Evolutionary conservation across 2,888 invertebrate species (phyloP), one percentile per base, ranked within the genome.

Genomic region (Drosophila nr. perissopoda): DNA sequence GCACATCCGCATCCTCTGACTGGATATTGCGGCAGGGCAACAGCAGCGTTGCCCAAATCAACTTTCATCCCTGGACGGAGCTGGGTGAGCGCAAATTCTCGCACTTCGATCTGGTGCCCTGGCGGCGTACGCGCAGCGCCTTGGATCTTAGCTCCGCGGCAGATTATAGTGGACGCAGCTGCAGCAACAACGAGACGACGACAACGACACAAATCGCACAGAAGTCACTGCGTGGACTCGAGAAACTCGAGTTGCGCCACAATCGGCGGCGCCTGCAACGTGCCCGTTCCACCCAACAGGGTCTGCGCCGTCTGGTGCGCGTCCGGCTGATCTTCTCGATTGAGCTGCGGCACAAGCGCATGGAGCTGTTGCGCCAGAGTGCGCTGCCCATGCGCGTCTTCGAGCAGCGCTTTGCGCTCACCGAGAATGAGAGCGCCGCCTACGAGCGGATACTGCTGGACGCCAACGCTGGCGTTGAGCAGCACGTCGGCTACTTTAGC

Each of bases 241-340:
- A 92, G 58, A 91, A 93, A 62, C 80, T 93, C 11, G 92, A 93
- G 70, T 67, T 92, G 70, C 90, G 91, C 13, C 92, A 92, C 68
- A 92, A 92, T 71, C 91, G 90, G 0, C 89, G 92, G 1, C 83
- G 87, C 0, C 67, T 94, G 51, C 94, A 94, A 77, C 89, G 88
- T 1, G 84, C 88, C 7, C 78, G 82, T 8, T 77, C 85, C 33
- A 80, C 88, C 16, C 88, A 88, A 29, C 85, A 89, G 63, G 86
- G 84, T 4, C 70, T 79, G 34, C 73, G 87, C 13, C 93, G 95
- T 31, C 95, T 96, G 87, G 94, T 96, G 31, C 94, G 95, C 66
- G 95, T 96, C 27, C 93, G 96, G 21, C 95, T 96, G 56, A 95
- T 96, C 94, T 93, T 96, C 82, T 95, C 95, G 16, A 92, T 96